A percentile compares a stretch with the other conserved stretches of the same genome.
Evolutionary conservation across 1,140 invertebrate species (phyloP).

Genomic region (Glossosoma conforme): DNA sequence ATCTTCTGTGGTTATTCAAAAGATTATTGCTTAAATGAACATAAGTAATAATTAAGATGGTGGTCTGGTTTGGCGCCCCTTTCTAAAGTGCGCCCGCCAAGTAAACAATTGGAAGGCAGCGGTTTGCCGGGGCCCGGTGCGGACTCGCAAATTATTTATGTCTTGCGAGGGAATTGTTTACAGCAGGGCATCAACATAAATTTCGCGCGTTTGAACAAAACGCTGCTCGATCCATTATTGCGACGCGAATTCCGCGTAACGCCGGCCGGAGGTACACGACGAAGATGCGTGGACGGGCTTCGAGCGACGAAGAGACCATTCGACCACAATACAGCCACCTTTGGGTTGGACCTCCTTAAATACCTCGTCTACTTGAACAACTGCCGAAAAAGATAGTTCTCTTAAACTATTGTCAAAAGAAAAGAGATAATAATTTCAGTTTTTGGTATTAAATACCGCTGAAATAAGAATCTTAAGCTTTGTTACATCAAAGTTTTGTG

Average conservation of each 20-base stretch:
- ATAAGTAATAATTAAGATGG: too few species aligned
- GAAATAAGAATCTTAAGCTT: too few species aligned
- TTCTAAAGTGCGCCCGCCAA: not conserved
- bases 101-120: constrained; percentile 18
- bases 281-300: not conserved
- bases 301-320: too few species aligned
- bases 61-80: not conserved
- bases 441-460: too few species aligned
- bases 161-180: constrained; percentile 22
- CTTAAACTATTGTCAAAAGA: too few species aligned
- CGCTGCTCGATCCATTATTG: constrained; percentile 16
- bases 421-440: too few species aligned
- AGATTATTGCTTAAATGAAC: too few species aligned
- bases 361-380: too few species aligned
- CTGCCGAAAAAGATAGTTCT: too few species aligned
- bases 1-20: too few species aligned
- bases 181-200: constrained; percentile 25
- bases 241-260: constrained; percentile 9
- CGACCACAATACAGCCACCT: not conserved
- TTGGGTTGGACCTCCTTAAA: not conserved
- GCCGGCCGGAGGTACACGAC: not conserved
- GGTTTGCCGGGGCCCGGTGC: constrained; percentile 5
- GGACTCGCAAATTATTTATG: constrained; percentile 20
- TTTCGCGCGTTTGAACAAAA: constrained; percentile 24
- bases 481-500: too few species aligned